Percentiles rank a stretch among this genome's conserved stretches.
phyloP scores from a whole-genome alignment of 2,797 vertebrate species.

The Chelidonichthys spinosus region DNA sequence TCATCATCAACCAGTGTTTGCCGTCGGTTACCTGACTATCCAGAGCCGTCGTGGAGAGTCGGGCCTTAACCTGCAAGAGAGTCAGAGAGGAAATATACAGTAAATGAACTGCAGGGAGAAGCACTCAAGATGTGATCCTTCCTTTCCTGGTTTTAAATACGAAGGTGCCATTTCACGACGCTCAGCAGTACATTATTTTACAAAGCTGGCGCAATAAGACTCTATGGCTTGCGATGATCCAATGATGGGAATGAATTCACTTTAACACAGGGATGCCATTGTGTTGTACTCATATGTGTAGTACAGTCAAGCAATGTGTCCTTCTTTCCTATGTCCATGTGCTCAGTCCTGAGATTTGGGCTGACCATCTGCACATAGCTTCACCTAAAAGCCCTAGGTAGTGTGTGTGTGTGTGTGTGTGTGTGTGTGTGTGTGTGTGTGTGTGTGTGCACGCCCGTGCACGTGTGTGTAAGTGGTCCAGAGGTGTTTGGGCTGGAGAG shows the following conservation, averaged over 20 bases:
- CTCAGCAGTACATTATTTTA: constrained; percentile 13
- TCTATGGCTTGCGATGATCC: constrained; percentile 5
- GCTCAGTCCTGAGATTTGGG: constrained; percentile 42
- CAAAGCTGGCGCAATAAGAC: constrained; percentile 14
- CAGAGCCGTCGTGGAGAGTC: constrained; percentile 68
- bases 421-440: constrained; percentile 36
- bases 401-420: constrained; percentile 20
- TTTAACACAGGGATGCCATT: constrained; percentile 13
- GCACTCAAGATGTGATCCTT: constrained; percentile 30
- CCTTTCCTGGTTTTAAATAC: constrained; percentile 30
- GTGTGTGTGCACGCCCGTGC: constrained; percentile 16
- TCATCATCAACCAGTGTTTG: constrained; percentile 15
- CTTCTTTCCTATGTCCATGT: constrained; percentile 30
- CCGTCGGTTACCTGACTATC: constrained; percentile 74
- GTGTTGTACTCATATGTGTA: constrained; percentile 18
- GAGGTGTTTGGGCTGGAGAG: constrained; percentile 44
- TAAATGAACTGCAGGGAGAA: constrained; percentile 32
- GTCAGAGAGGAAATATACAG: constrained; percentile 46
- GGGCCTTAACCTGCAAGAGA: constrained; percentile 77
- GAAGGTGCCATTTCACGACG: constrained; percentile 22
- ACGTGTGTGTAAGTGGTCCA: constrained; percentile 46
- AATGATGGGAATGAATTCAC: constrained; percentile 30
- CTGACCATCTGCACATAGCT: constrained; percentile 46
- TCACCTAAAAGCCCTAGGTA: constrained; percentile 56
- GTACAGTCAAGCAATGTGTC: constrained; percentile 24